A percentile compares a stretch with the other conserved stretches of the same genome.
Conservation (phyloP, 2,888 invertebrate species). For the Scaptomyza flava region DNA sequence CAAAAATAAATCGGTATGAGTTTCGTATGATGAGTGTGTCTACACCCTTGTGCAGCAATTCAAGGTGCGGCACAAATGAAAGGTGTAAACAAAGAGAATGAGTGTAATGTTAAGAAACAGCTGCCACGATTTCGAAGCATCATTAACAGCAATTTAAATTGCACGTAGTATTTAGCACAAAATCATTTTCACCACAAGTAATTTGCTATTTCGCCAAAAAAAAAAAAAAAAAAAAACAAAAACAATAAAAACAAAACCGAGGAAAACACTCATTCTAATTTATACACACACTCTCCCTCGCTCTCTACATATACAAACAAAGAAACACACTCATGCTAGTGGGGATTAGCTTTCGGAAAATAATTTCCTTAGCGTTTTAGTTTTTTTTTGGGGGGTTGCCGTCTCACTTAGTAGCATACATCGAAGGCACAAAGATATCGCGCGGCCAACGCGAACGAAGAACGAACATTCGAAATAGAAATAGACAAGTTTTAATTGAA, state of each 20-base stretch:
- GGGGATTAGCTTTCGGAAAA: slow-evolving; percentile 49
- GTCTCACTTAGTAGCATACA: slow-evolving; percentile 77
- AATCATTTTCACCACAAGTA: slow-evolving; percentile 44
- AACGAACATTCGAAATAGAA: slow-evolving; percentile 68
- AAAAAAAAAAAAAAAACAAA: slow-evolving; percentile 17
- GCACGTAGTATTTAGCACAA: slow-evolving; percentile 52
- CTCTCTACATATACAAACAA: not conserved
- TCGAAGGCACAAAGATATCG: slow-evolving; percentile 77
- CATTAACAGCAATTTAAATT: slow-evolving; percentile 63
- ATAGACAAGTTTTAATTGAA: slow-evolving; percentile 57
- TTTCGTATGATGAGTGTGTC: slow-evolving; percentile 1
- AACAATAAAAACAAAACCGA: no score
- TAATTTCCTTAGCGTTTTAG: slow-evolving; percentile 52
- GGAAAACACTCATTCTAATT: slow-evolving; percentile 5
- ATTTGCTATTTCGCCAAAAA: slow-evolving; percentile 38
- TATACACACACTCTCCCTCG: not conserved
- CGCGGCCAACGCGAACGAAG: slow-evolving; percentile 76
- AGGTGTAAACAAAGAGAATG: slow-evolving; percentile 73
- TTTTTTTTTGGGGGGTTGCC: slow-evolving; percentile 6
- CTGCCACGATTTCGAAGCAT: slow-evolving; percentile 38
- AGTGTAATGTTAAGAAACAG: not conserved
- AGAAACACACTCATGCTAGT: slow-evolving; percentile 30
- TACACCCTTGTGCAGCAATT: slow-evolving; percentile 46
- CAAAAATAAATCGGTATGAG: not conserved
- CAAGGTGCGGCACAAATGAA: slow-evolving; percentile 74